Evolutionary conservation across 2,888 invertebrate species (phyloP), one percentile per base, ranked within the genome.

Genomic region (Xanthostigma xanthostigma): DNA sequence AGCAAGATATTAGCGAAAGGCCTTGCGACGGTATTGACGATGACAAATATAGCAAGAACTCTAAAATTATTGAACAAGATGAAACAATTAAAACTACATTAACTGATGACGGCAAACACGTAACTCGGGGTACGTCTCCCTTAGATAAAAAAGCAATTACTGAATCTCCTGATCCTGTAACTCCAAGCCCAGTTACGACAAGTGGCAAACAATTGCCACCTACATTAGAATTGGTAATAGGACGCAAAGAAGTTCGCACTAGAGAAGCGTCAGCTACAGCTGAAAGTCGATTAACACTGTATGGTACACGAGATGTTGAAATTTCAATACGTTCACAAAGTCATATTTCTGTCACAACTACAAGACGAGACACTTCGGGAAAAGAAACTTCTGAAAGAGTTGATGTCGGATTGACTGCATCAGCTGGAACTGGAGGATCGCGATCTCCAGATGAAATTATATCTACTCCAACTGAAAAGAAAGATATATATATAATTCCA

Each of bases 291-390:
- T 57, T 73, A 34, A 73, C 72, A 5, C 56, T 73, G 11, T 73
- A 72, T 54, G 69, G 72, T 10, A 67, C 67, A n/a, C 66, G 67
- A 53, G 72, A 73, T 59, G 70, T 73, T 8, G 73, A 74, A 62
- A 73, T 73, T 50, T 72, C 72, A 11, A 73, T 73, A 37, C 66
- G 69, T 53, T 72, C 73, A 3, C 70, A 73, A 59, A 72, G 73
- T 9, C 70, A 71, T 54, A 72, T 74, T 52, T 72, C 71, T 37
- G 68, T 73, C 9, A 68, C 68, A 9, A 69, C 68, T 3, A 66
- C 65, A 3, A 60, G 64, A 48, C 62, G 67, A 38, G 69, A 70
- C 54, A 60, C 60, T 47, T 63, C 64, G 2, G 70, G 70, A 8
- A 63, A 61, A 37, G 70, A 70, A 59, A 69, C 68, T 2, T 69